Evolutionary conservation across 2,797 vertebrate genomes (phyloP).

Genomic region (Botia almorhae): DNA sequence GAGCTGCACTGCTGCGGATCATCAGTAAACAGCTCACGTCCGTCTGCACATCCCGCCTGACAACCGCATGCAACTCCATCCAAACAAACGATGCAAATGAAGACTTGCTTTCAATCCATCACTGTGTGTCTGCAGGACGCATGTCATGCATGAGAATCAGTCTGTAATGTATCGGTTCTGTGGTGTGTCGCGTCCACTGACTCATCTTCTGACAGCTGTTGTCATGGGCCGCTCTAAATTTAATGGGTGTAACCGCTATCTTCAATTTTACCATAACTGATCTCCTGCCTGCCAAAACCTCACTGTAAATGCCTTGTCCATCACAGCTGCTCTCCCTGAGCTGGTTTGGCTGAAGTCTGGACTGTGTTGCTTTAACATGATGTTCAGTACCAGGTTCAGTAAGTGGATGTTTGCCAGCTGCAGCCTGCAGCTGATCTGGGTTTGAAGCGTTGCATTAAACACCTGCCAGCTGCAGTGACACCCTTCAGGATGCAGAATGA

Average conservation of each 20-base stretch:
- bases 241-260: constrained; percentile 56
- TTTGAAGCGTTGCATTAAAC: constrained; percentile 28
- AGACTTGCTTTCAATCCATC: constrained; percentile 47
- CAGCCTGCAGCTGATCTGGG: constrained; percentile 21
- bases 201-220: constrained; percentile 48
- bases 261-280: constrained; percentile 61
- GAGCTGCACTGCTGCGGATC: constrained; percentile 42
- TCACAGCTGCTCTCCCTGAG: constrained; percentile 57
- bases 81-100: constrained; percentile 55
- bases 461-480: constrained; percentile 31
- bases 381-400: constrained; percentile 15
- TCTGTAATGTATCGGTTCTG: constrained; percentile 43
- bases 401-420: constrained; percentile 13
- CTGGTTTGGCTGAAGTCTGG: constrained; percentile 45
- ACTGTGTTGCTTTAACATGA: constrained; percentile 39
- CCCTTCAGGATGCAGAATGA: constrained; percentile 1
- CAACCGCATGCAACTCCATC: constrained; percentile 47
- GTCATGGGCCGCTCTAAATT: constrained; percentile 47
- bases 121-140: constrained; percentile 10
- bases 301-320: constrained; percentile 59
- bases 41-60: constrained; percentile 32
- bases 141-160: constrained; percentile 39
- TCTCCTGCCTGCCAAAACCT: constrained; percentile 56
- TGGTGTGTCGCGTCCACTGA: constrained; percentile 34
- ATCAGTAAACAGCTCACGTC: constrained; percentile 54